Evolutionary conservation across 2,113 vertebrate species (phyloP).

Genomic region (Menidia beryllina): DNA sequence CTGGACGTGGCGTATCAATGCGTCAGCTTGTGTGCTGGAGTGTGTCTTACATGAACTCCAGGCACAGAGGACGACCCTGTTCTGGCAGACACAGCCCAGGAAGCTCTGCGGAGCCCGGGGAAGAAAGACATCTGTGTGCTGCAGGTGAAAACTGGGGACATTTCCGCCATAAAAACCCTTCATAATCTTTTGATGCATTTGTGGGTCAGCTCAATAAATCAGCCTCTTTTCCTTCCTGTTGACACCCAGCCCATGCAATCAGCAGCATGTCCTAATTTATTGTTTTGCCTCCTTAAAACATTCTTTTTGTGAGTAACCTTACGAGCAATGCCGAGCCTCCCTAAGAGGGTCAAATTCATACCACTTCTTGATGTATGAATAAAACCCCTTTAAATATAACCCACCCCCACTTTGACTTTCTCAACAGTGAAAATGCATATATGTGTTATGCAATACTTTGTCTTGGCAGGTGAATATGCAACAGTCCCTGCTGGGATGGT

Average conservation of each 20-base stretch:
- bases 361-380: not conserved
- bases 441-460: constrained; percentile 30
- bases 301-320: not conserved
- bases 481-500: constrained; percentile 44
- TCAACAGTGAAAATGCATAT: not conserved
- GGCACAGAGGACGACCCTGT: constrained; percentile 74
- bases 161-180: constrained; percentile 8
- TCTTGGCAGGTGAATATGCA: constrained; percentile 57
- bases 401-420: not conserved
- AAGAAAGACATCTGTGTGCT: constrained; percentile 74
- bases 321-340: constrained; percentile 11
- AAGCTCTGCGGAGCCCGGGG: constrained; percentile 54
- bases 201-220: constrained; percentile 42
- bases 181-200: constrained; percentile 51
- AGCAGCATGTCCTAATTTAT: constrained; percentile 2
- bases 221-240: not conserved
- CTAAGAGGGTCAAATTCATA: not conserved
- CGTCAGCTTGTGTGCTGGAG: constrained; percentile 46
- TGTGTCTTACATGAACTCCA: constrained; percentile 52
- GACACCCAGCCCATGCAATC: constrained; percentile 1
- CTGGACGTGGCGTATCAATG: constrained; percentile 67
- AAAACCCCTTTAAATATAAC: not conserved
- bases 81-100: constrained; percentile 66
- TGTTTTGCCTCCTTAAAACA: not conserved
- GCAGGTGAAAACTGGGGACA: constrained; percentile 49